phyloP scores from a whole-genome alignment of 2,797 vertebrate species.

The Sebastolobus altivelis region DNA sequence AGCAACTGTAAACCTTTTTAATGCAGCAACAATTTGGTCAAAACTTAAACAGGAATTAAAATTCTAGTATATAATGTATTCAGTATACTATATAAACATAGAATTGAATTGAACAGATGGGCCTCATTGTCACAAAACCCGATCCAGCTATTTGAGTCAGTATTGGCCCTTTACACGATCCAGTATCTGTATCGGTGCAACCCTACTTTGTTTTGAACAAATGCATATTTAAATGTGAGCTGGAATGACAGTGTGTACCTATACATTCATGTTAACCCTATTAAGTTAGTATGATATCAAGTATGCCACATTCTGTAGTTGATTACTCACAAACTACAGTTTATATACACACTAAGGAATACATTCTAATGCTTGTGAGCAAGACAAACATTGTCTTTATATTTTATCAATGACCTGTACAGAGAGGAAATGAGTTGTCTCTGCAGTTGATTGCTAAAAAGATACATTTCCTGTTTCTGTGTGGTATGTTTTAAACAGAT shows the following conservation, averaged over 20 bases:
- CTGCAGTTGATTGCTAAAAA: constrained; percentile 70
- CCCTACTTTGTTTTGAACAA: background rate
- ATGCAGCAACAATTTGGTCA: too few relatives aligned
- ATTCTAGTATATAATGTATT: too few relatives aligned
- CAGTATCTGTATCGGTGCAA: too few relatives aligned
- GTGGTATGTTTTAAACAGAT: constrained; percentile 25
- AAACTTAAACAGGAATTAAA: too few relatives aligned
- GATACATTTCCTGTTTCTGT: constrained; percentile 79
- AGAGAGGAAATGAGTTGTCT: constrained; percentile 70
- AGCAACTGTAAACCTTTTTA: too few relatives aligned
- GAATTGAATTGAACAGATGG: too few relatives aligned
- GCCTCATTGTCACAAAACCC: too few relatives aligned
- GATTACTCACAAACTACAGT: background rate
- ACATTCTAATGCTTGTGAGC: background rate
- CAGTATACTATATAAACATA: too few relatives aligned
- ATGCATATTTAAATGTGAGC: background rate
- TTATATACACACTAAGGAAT: background rate
- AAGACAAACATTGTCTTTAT: background rate
- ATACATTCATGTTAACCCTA: background rate
- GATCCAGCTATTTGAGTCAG: too few relatives aligned
- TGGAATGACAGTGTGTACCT: background rate
- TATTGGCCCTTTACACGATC: too few relatives aligned
- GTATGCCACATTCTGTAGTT: background rate
- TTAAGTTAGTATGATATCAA: background rate
- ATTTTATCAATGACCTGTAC: constrained; percentile 35